Conservation (phyloP, 2,797 vertebrate species). For the Melanotaenia pygmaea region DNA sequence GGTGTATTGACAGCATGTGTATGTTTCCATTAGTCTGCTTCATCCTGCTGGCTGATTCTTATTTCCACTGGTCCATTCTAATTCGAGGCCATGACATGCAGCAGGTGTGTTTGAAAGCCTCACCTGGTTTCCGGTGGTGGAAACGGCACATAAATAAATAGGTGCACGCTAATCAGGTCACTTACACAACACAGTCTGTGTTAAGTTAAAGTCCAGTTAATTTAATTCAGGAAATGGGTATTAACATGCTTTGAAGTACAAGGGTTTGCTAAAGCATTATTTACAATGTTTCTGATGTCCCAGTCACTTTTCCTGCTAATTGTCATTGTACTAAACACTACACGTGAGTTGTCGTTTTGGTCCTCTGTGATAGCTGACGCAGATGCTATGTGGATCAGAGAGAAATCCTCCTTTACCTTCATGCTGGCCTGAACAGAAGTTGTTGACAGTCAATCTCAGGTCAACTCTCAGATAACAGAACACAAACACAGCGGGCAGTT, state of each 20-base stretch:
- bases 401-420: slow-evolving; percentile 28
- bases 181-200: neutral
- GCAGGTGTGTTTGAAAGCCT: slow-evolving; percentile 20
- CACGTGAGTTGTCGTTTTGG: neutral
- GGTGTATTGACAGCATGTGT: slow-evolving; percentile 36
- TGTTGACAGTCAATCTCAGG: slow-evolving; percentile 12
- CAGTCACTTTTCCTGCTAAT: slow-evolving; percentile 1
- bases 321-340: slow-evolving; percentile 16
- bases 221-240: neutral
- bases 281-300: neutral
- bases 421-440: slow-evolving; percentile 1
- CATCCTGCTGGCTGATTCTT: slow-evolving; percentile 16
- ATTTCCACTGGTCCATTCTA: slow-evolving; percentile 27
- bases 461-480: slow-evolving; percentile 13
- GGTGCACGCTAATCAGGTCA: slow-evolving; percentile 9
- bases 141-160: slow-evolving; percentile 26
- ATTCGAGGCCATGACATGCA: slow-evolving; percentile 27
- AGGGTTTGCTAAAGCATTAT: neutral
- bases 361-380: slow-evolving; percentile 31
- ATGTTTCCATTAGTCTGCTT: slow-evolving; percentile 25
- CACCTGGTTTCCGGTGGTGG: slow-evolving; percentile 29
- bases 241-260: neutral
- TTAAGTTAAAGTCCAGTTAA: neutral
- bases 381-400: slow-evolving; percentile 17
- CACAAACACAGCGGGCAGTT: slow-evolving; percentile 4